Evolutionary conservation across 1,140 invertebrate genomes (phyloP).

Genomic region (Macrotrachela quadricornifera): DNA sequence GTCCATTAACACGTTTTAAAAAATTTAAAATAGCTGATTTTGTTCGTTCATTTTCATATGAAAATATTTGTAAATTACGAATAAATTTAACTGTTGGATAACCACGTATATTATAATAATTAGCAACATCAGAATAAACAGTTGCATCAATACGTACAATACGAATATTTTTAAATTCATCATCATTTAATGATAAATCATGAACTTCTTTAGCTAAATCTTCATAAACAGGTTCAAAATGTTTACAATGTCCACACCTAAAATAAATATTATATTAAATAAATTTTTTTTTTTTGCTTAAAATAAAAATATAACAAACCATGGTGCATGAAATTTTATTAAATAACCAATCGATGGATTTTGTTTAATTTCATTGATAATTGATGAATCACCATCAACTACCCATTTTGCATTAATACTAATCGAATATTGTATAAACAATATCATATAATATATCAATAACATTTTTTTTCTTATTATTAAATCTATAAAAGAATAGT

Average conservation of each 20-base stretch:
- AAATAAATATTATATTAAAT: too few relatives aligned
- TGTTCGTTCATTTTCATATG: not conserved
- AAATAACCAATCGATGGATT: too few relatives aligned
- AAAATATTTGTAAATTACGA: not conserved
- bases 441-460: too few relatives aligned
- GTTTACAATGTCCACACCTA: constrained; percentile 7
- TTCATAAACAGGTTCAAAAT: constrained; percentile 8
- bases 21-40: constrained; percentile 5
- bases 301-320: too few relatives aligned
- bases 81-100: constrained; percentile 8
- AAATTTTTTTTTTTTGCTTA: too few relatives aligned
- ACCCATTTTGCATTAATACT: too few relatives aligned
- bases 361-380: too few relatives aligned
- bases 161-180: constrained; percentile 1
- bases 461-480: too few relatives aligned
- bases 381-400: too few relatives aligned
- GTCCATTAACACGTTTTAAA: not conserved
- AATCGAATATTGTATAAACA: not conserved
- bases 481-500: too few relatives aligned
- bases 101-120: constrained; percentile 8
- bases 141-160: constrained; percentile 5
- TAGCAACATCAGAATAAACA: constrained; percentile 2
- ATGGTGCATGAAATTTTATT: too few relatives aligned
- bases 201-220: not conserved
- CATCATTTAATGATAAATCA: too few relatives aligned